phyloP scores from a whole-genome alignment of 2,888 invertebrate species.

The Limnephilus rhombicus region DNA sequence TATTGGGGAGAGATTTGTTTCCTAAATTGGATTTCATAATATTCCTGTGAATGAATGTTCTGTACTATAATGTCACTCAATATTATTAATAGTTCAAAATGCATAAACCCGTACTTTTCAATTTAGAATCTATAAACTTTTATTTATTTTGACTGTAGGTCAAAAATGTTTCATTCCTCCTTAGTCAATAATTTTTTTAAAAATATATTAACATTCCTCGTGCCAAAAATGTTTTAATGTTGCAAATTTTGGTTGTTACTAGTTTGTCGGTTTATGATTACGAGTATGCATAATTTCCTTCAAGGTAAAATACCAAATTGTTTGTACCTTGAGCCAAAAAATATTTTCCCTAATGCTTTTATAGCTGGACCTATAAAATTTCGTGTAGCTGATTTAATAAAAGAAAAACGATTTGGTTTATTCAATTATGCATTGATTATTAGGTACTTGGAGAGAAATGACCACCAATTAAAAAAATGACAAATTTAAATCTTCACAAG shows the following conservation, averaged over 20 bases:
- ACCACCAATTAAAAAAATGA: too few relatives aligned
- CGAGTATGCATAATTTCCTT: slow-evolving; percentile 10
- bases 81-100: neutral
- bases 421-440: neutral
- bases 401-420: neutral
- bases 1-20: neutral
- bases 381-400: neutral
- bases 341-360: neutral
- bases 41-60: neutral
- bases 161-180: neutral
- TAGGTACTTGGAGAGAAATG: too few relatives aligned
- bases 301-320: slow-evolving; percentile 4
- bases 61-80: neutral
- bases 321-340: slow-evolving; percentile 17
- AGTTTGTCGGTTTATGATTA: neutral
- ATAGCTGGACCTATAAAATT: neutral
- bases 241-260: neutral
- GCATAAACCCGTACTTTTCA: neutral
- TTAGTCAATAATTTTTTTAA: neutral
- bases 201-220: neutral
- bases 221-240: neutral
- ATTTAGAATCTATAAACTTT: neutral
- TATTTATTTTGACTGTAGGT: neutral
- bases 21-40: neutral
- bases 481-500: too few relatives aligned